Evolutionary conservation across 2,888 invertebrate species (phyloP).

Genomic region (Clivina fossor): DNA sequence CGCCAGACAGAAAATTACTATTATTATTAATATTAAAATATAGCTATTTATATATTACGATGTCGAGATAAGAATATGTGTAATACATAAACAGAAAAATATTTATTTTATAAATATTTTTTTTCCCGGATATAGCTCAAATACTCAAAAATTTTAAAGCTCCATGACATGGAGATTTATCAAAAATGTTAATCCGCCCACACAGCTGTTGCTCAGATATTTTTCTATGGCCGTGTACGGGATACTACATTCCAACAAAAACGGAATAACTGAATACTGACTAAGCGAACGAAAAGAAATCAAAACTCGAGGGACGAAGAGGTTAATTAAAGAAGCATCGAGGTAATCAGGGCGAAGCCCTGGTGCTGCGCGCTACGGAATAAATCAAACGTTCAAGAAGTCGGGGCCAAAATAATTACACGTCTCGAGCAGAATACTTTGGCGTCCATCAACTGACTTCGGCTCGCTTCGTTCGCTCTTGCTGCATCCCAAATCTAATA

Average conservation of each 20-base stretch:
- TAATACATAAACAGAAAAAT: no score
- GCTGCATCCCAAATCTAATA: conserved; percentile 55
- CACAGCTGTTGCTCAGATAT: no score
- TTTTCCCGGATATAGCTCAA: no score
- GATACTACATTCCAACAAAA: no score
- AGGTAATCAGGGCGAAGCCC: conserved; percentile 55
- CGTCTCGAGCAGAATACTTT: conserved; percentile 54
- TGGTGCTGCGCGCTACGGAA: conserved; percentile 46
- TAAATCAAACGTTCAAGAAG: conserved; percentile 55
- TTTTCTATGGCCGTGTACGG: no score
- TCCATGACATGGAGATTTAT: conserved; percentile 3
- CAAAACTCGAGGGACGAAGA: conserved; percentile 49
- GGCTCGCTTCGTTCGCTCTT: conserved; percentile 40
- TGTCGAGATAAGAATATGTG: no score
- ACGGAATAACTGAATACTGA: no score
- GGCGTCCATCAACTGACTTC: conserved; percentile 56
- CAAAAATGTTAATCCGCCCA: neutral
- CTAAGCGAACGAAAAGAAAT: conserved; percentile 42
- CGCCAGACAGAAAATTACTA: no score
- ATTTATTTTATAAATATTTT: no score
- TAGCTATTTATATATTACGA: no score
- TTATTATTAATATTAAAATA: no score
- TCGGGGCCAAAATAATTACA: conserved; percentile 56
- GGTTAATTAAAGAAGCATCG: conserved; percentile 57
- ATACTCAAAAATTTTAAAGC: no score